A percentile compares a stretch with the other conserved stretches of the same genome.
phyloP scores from a whole-genome alignment of 1,140 invertebrate genomes.

The Cotesia chilonis region DNA sequence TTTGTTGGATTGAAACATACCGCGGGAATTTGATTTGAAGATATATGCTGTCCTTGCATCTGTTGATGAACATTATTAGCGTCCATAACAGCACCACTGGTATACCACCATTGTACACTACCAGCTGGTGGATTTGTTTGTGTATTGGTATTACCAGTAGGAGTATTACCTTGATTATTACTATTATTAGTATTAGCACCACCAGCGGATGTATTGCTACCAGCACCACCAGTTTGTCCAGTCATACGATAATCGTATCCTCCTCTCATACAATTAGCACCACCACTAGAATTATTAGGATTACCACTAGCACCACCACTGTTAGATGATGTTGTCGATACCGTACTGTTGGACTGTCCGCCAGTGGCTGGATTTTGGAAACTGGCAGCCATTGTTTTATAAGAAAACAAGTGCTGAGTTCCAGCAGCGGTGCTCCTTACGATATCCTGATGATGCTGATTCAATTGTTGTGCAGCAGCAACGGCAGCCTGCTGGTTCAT shows the following conservation, averaged over 20 bases:
- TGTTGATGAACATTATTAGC: constrained; percentile 68
- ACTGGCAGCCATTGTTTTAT: constrained; percentile 81
- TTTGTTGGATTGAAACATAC: constrained; percentile 49
- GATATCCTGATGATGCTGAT: constrained; percentile 63
- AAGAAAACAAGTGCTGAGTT: constrained; percentile 80
- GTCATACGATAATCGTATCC: constrained; percentile 71
- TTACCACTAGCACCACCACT: too few species aligned
- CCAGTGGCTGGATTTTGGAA: constrained; percentile 75
- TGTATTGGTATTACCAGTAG: constrained; percentile 45
- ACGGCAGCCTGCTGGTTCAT: constrained; percentile 64
- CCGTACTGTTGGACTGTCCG: constrained; percentile 58
- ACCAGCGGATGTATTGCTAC: constrained; percentile 43
- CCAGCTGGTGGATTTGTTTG: constrained; percentile 65
- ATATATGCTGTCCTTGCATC: constrained; percentile 63
- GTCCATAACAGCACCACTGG: constrained; percentile 60
- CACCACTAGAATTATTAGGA: constrained; percentile 31
- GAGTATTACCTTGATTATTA: constrained; percentile 54
- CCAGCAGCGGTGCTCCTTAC: constrained; percentile 69
- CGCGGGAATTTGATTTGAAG: constrained; percentile 55
- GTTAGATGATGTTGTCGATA: constrained; percentile 60
- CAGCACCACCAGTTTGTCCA: constrained; percentile 36
- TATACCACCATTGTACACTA: constrained; percentile 75
- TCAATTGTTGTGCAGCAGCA: constrained; percentile 58
- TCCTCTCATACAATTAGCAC: constrained; percentile 61
- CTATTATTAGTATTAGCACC: constrained; percentile 53